Base-by-base conservation (phyloP, 1,140 invertebrate species). In the Calephelis virginiensis region DNA sequence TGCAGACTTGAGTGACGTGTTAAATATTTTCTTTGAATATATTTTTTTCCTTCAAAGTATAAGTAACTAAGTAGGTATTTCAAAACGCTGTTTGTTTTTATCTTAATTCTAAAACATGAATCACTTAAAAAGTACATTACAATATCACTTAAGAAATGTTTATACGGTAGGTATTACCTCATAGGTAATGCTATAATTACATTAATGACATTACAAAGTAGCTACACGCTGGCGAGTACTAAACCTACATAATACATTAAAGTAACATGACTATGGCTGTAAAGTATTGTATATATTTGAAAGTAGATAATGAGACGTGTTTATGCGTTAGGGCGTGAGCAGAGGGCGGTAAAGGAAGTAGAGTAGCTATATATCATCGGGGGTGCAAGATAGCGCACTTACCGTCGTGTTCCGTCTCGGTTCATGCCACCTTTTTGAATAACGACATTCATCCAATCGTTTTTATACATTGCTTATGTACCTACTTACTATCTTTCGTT, bases 281-380 rank as follows among this genome's bases (percentile, higher is more conserved):
- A 53, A 53, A 53, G 50, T 53, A 53, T 56, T 38, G 2, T 56
- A 56, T 56, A 56, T 28, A 56, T 56, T 56, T 56, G 28, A 56
- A 56, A 28, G 53, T 56, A 56, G 53, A 56, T 56, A 56, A 56
- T 56, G 53, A 56, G 53, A 56, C 17, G 53, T 56, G 53, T 56
- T 56, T 56, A 56, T 56, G 53, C 53, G 53, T 56, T 56, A 56
- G 53, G 53, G 53, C 53, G 53, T 56, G 9, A 56, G 37, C 17
- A 56, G 53, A 38, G 53, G 53, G 53, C 53, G 53, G 53, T 37
- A 28, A 12, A 59, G 53, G 53, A 59, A 59, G 53, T 59, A 59
- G 53, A 59, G 28, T 37, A 12, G 53, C 17, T 37, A 38, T 59
- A 59, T 59, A 59, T 59, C 53, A 59, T 59, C 28, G 53, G 53